Evolutionary conservation across 2,113 vertebrate species (phyloP).

Genomic region (Stegostoma tigrinum): DNA sequence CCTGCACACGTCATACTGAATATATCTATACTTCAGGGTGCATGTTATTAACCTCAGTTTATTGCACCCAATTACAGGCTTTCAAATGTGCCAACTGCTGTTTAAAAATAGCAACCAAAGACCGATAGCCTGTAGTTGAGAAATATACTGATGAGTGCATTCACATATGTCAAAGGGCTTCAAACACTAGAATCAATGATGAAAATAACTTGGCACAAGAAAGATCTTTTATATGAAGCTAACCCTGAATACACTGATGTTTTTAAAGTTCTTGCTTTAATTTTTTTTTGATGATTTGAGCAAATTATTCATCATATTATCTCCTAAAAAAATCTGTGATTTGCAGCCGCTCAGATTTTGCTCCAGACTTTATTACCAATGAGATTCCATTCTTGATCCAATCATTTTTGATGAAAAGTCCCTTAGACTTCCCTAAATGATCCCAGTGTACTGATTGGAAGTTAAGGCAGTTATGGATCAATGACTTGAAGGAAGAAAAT

Average conservation of each 20-base stretch:
- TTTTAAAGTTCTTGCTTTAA: background rate
- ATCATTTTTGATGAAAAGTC: background rate
- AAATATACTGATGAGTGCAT: background rate
- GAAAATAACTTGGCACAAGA: background rate
- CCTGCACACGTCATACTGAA: background rate
- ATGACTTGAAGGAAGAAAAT: no score
- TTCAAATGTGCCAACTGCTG: background rate
- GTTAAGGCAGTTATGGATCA: background rate
- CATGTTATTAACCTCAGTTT: background rate
- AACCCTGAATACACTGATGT: background rate
- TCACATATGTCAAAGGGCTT: background rate
- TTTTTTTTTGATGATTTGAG: background rate
- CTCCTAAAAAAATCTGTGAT: no score
- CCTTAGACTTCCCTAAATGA: background rate
- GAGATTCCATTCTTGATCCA: background rate
- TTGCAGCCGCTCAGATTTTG: no score
- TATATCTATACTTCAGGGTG: background rate
- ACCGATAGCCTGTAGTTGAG: background rate
- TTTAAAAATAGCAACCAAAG: background rate
- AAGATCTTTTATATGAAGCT: background rate
- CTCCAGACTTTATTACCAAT: no score
- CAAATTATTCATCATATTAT: no score
- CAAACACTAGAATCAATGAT: background rate
- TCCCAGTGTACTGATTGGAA: background rate
- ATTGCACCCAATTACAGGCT: background rate